Evolutionary conservation across 1,140 invertebrate genomes (phyloP), one percentile per base, ranked within the genome.

Genomic region (Amyelois transitella): DNA sequence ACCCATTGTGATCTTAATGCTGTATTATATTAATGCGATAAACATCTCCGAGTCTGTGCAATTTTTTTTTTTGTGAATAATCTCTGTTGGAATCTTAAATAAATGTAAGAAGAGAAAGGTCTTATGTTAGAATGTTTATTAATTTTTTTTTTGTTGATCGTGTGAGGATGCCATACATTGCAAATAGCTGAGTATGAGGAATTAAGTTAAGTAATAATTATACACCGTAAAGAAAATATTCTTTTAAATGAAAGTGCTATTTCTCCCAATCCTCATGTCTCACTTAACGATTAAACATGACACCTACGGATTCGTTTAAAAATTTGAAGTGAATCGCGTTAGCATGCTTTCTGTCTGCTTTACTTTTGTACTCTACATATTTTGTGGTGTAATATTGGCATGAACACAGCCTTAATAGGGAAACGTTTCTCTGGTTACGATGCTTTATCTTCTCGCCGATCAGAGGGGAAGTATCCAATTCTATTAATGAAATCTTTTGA

Each of bases 11-110:
- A 84, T 85, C 84, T 82, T 83, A 87, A 85, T 87, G 75, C 79
- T 61, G 73, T 84, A 85, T 84, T 81, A 85, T 84, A 85, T 85
- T 87, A 85, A 86, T 86, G 79, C 81, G 84, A 87, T 87, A 87
- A 85, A 87, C 75, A 87, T 87, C 81, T 84, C 67, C 60, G 55
- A 72, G 76, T 72, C 60, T 59, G 60, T 66, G 73, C 66, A 77
- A 73, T 77, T 81, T 82, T 75, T 82, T 58, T 72, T 67, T 63
- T 55, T 60, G 53, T 69, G 59, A 74, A 69, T 73, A 72, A 75
- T 71, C 63, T 70, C 43, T 63, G 62, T 69, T 74, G 17, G 3
- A 38, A 2, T 38, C 1, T 14, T 14, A 38, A 38, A 38, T 6
- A 38, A 8, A 2, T 14, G 32, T 14, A 2, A n/a, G n/a, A 38